Percentiles rank a stretch among this genome's conserved stretches.
These are phyloP conservation scores for Epizoanthus scotinus DNA, from an alignment of 92 coral and sea anemone genomes.

Conservation along the genomic window DNA sequence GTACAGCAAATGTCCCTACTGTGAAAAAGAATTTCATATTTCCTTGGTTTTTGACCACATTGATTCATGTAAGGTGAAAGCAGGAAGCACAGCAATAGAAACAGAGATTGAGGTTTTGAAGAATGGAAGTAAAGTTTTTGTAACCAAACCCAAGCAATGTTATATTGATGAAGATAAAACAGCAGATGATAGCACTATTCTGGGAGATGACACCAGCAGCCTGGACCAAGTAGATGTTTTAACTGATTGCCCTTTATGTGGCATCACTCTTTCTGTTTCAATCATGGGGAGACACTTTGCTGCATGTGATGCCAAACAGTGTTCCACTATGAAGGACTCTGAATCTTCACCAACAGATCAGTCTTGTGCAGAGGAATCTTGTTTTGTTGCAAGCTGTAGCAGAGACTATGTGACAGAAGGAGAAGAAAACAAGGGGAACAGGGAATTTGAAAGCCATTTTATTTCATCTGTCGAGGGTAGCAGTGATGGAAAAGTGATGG, in stretches of 20 bases:
- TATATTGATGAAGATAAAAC: not conserved
- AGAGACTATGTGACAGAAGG: not conserved
- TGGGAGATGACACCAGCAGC: not conserved
- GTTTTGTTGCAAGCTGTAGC: not conserved
- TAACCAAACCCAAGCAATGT: not conserved
- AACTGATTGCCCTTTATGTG: constrained; percentile 31
- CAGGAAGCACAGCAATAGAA: too few relatives aligned
- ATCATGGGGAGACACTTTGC: constrained; percentile 31
- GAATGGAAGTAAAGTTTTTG: not conserved
- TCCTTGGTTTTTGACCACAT: not conserved
- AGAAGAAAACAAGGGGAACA: not conserved
- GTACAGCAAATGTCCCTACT: not conserved
- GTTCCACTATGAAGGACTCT: not conserved
- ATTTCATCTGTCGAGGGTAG: not conserved
- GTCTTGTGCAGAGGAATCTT: not conserved
- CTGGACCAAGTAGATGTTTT: not conserved
- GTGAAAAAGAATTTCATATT: not conserved
- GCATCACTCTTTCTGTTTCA: constrained; percentile 28
- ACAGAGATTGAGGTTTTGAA: too few relatives aligned
- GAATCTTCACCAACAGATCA: not conserved
- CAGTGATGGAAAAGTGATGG: not conserved
- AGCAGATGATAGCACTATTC: not conserved
- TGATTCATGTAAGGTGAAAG: not conserved
- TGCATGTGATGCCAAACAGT: constrained; percentile 1
- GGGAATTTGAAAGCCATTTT: not conserved